Evolutionary conservation across 2,888 invertebrate species (phyloP).

Genomic region (Ectropis crepuscularia): DNA sequence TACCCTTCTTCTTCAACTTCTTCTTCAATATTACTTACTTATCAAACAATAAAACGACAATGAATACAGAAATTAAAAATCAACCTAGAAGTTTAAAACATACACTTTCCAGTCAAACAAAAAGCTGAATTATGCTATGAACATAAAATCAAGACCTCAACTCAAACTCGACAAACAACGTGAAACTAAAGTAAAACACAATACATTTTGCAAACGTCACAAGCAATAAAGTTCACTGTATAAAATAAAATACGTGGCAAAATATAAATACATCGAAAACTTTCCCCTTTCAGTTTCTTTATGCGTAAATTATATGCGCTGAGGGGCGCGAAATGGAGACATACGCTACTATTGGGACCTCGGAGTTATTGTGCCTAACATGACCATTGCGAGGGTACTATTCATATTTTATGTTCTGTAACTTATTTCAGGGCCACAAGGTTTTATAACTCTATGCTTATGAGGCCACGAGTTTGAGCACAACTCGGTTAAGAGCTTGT

Average conservation of each 20-base stretch:
- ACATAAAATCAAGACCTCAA: conserved; percentile 11
- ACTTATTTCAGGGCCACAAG: conserved; percentile 46
- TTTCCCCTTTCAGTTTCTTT: conserved; percentile 76
- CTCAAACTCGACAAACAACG: conserved; percentile 24
- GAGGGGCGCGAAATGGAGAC: conserved; percentile 79
- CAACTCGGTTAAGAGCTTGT: conserved; percentile 8
- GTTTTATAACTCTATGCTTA: conserved; percentile 3
- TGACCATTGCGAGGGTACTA: conserved; percentile 60
- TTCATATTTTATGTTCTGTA: conserved; percentile 76
- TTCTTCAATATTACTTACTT: no score
- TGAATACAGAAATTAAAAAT: no score
- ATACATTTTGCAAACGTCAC: conserved; percentile 54
- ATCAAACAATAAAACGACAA: no score
- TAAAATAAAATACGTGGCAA: conserved; percentile 68
- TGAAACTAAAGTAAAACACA: conserved; percentile 41
- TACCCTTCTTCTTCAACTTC: no score
- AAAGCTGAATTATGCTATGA: background rate
- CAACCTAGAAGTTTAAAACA: background rate
- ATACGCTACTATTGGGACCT: conserved; percentile 74
- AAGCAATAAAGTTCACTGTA: conserved; percentile 58
- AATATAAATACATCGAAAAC: conserved; percentile 73
- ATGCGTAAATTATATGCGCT: conserved; percentile 79
- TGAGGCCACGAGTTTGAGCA: no score
- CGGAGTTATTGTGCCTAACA: conserved; percentile 70
- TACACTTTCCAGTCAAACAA: background rate